Conservation (phyloP, 2,113 vertebrate species). For the Suncus etruscus region DNA sequence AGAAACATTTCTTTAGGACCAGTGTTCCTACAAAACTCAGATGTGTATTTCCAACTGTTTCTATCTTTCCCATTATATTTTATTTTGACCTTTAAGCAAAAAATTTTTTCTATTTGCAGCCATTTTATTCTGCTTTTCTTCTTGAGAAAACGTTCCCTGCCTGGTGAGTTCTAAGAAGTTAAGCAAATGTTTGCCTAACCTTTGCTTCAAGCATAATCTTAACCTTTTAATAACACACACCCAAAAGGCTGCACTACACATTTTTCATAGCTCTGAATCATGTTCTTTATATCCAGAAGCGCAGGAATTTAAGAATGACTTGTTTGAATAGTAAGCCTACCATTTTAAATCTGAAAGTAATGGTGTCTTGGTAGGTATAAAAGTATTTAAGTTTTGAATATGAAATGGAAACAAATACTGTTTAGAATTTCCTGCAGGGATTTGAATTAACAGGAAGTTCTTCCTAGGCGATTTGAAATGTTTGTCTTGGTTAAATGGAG, state of each 20-base stretch:
- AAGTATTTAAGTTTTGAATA: background rate
- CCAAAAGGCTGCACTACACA: conserved; percentile 33
- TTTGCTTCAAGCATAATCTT: conserved; percentile 76
- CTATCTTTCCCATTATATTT: conserved; percentile 63
- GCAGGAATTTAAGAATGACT: conserved; percentile 56
- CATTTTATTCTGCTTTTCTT: conserved; percentile 58
- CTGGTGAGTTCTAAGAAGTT: conserved; percentile 41
- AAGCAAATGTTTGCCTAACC: conserved; percentile 79
- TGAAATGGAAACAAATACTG: background rate
- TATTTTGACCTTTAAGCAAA: conserved; percentile 76
- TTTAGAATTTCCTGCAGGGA: background rate
- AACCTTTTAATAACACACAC: conserved; percentile 76
- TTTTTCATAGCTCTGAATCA: conserved; percentile 22
- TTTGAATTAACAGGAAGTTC: background rate
- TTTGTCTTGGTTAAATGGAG: background rate
- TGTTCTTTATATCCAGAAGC: conserved; percentile 53
- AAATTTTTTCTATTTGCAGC: conserved; percentile 56
- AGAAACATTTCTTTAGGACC: conserved; percentile 4
- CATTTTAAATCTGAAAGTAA: background rate
- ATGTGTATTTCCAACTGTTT: conserved; percentile 34
- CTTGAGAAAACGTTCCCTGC: conserved; percentile 60
- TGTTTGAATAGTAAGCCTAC: conserved; percentile 68
- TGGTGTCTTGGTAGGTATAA: background rate
- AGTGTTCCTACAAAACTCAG: background rate
- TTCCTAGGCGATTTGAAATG: background rate